These are phyloP conservation scores for Microcebus murinus DNA, from an alignment of 2,113 vertebrate species.

Conservation along the genomic window DNA sequence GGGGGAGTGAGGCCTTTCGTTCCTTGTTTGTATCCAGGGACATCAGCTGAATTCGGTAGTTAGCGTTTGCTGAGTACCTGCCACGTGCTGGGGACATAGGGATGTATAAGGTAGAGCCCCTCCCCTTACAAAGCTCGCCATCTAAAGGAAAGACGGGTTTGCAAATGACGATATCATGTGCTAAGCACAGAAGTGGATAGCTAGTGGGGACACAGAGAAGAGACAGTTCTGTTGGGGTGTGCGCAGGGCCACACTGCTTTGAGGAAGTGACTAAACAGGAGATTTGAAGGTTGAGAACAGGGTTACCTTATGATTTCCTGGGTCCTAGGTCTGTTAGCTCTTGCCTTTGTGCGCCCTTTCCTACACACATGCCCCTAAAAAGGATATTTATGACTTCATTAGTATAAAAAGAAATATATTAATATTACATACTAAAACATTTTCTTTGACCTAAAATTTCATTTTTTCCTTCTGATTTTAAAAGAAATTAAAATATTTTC, in stretches of 20 bases:
- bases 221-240: background rate
- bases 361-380: background rate
- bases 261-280: background rate
- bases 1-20: background rate
- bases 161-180: background rate
- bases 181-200: background rate
- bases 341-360: background rate
- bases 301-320: background rate
- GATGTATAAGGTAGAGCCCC: background rate
- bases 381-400: background rate
- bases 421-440: background rate
- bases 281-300: background rate
- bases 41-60: background rate
- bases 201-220: background rate
- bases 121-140: background rate
- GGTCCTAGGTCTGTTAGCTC: background rate
- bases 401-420: background rate
- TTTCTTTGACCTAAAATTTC: background rate
- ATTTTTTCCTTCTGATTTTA: conserved; percentile 21
- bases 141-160: background rate
- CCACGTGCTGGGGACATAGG: background rate
- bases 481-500: conserved; percentile 1
- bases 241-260: background rate
- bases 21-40: background rate
- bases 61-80: background rate